Evolutionary conservation across 2,888 invertebrate genomes (phyloP).

Genomic region (Xylota segnis): DNA sequence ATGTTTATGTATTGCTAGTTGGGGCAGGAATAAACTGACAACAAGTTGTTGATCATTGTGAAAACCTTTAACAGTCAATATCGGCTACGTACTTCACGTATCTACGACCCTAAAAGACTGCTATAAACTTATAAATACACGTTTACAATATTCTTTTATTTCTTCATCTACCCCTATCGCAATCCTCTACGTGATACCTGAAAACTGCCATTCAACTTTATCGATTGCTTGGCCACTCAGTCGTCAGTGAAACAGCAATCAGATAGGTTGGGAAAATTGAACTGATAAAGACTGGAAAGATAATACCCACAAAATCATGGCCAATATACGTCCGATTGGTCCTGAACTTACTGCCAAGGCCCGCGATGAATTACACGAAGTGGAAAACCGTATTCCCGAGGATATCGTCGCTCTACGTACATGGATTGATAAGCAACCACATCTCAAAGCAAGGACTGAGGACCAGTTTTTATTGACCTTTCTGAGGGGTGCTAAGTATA

Average conservation of each 20-base stretch:
- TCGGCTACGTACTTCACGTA: too few relatives aligned
- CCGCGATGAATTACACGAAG: constrained; percentile 85
- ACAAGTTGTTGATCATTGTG: too few relatives aligned
- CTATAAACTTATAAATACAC: too few relatives aligned
- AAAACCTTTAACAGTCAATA: too few relatives aligned
- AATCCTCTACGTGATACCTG: not conserved
- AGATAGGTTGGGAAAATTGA: not conserved
- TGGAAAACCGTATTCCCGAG: constrained; percentile 80
- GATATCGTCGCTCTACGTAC: constrained; percentile 83
- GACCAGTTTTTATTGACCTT: constrained; percentile 85
- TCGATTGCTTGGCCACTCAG: not conserved
- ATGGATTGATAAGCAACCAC: constrained; percentile 85
- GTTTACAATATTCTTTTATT: too few relatives aligned
- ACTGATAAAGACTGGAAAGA: not conserved
- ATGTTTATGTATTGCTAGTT: too few relatives aligned
- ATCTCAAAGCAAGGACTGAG: constrained; percentile 82
- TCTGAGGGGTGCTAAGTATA: constrained; percentile 86
- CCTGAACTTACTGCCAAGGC: constrained; percentile 82
- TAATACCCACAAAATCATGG: constrained; percentile 70
- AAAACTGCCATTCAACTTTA: not conserved
- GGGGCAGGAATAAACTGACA: too few relatives aligned
- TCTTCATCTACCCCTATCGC: not conserved
- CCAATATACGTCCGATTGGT: constrained; percentile 79
- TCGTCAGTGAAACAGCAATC: not conserved
- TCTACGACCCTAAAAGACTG: too few relatives aligned